Conservation (phyloP, 2,113 vertebrate species). For the Ardeotis arabs region DNA sequence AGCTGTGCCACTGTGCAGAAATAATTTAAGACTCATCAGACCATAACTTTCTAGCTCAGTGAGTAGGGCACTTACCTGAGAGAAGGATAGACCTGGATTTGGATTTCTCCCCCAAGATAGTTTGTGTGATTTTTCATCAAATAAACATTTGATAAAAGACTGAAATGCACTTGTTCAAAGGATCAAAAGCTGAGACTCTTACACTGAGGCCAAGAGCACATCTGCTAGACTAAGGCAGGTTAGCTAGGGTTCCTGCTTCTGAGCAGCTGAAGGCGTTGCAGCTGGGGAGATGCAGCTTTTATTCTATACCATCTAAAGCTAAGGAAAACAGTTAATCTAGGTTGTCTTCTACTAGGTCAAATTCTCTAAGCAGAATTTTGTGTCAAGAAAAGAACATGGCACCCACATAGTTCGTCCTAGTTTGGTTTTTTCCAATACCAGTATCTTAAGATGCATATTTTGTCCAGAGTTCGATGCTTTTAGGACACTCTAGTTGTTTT, state of each 20-base stretch:
- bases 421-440: background rate
- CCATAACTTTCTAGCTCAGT: background rate
- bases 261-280: background rate
- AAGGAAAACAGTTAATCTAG: background rate
- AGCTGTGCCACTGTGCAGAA: background rate
- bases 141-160: background rate
- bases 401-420: background rate
- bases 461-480: background rate
- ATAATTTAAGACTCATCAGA: slow-evolving; percentile 21
- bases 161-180: background rate
- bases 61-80: background rate
- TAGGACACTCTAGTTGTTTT: background rate
- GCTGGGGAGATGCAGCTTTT: background rate
- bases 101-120: background rate
- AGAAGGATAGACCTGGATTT: background rate
- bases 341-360: background rate
- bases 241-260: background rate
- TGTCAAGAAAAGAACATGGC: background rate
- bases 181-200: background rate
- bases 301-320: background rate
- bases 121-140: background rate
- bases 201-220: background rate
- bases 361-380: background rate
- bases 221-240: background rate
- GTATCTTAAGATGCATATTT: background rate